Evolutionary conservation across 2,888 invertebrate genomes (phyloP).

Genomic region (Acleris sparsana): DNA sequence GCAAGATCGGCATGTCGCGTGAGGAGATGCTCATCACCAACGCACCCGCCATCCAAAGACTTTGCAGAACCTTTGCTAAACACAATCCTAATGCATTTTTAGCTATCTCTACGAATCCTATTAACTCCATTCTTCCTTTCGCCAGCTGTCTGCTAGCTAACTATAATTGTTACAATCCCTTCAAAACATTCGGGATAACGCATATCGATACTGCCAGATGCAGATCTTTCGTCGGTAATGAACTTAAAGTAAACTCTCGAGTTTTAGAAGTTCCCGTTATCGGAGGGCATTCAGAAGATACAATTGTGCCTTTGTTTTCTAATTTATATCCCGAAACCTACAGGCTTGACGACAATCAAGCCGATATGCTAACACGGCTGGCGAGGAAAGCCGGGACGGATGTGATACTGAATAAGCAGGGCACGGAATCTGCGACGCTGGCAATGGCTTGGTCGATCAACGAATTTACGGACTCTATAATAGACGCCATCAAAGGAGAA

Average conservation of each 20-base stretch:
- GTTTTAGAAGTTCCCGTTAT: slow-evolving; percentile 60
- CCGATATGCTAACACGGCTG: slow-evolving; percentile 58
- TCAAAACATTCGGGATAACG: slow-evolving; percentile 64
- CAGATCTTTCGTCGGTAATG: slow-evolving; percentile 50
- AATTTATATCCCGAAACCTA: slow-evolving; percentile 52
- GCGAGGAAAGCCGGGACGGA: slow-evolving; percentile 61
- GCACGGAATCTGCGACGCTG: slow-evolving; percentile 54
- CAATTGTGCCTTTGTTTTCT: slow-evolving; percentile 66
- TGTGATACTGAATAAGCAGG: slow-evolving; percentile 56
- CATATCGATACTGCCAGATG: slow-evolving; percentile 61
- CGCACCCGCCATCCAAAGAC: slow-evolving; percentile 53
- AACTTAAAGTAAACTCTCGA: slow-evolving; percentile 51
- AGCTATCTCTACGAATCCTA: slow-evolving; percentile 62
- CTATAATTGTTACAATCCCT: slow-evolving; percentile 59
- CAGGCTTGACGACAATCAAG: slow-evolving; percentile 49
- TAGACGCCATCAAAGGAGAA: slow-evolving; percentile 55
- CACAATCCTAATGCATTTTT: slow-evolving; percentile 59
- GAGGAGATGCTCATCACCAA: slow-evolving; percentile 61
- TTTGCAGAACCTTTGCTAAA: slow-evolving; percentile 57
- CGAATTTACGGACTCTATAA: slow-evolving; percentile 58
- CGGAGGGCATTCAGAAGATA: slow-evolving; percentile 67
- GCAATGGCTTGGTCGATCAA: slow-evolving; percentile 63
- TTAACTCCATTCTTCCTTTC: slow-evolving; percentile 65
- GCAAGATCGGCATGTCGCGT: slow-evolving; percentile 50
- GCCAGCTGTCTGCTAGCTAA: slow-evolving; percentile 56